These are phyloP conservation scores for Drosophila santomea DNA, from an alignment of 1,140 invertebrate genomes.

Conservation along the genomic window DNA sequence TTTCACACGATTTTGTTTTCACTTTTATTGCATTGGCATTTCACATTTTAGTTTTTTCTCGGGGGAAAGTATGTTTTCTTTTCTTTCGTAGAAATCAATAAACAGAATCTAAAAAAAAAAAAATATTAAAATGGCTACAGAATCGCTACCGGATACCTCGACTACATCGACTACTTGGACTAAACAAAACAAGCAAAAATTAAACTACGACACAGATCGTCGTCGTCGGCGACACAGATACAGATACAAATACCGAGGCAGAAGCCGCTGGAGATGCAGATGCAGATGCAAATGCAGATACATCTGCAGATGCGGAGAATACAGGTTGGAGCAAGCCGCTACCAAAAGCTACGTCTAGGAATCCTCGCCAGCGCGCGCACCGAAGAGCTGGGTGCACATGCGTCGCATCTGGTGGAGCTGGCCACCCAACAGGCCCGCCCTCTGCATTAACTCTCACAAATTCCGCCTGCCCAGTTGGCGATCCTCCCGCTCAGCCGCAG, in stretches of 20 bases:
- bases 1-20: slow-evolving; percentile 29
- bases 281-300: neutral
- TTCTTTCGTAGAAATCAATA: slow-evolving; percentile 8
- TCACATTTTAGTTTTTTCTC: slow-evolving; percentile 22
- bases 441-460: slow-evolving; percentile 81
- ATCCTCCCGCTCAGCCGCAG: slow-evolving; percentile 1
- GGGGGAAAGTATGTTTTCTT: no score
- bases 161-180: slow-evolving; percentile 22
- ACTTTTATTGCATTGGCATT: slow-evolving; percentile 43
- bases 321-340: slow-evolving; percentile 1
- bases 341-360: slow-evolving; percentile 5
- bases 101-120: slow-evolving; percentile 5
- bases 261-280: neutral
- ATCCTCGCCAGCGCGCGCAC: slow-evolving; percentile 19
- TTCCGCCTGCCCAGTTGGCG: slow-evolving; percentile 33
- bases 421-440: slow-evolving; percentile 50
- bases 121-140: neutral
- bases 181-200: slow-evolving; percentile 24
- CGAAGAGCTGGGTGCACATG: slow-evolving; percentile 66
- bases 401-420: slow-evolving; percentile 66
- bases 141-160: slow-evolving; percentile 2
- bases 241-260: slow-evolving; percentile 3
- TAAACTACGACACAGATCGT: slow-evolving; percentile 14
- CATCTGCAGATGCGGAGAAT: neutral
- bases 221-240: slow-evolving; percentile 14